phyloP scores from a whole-genome alignment of 2,797 vertebrate species.

The Coreius guichenoti region DNA sequence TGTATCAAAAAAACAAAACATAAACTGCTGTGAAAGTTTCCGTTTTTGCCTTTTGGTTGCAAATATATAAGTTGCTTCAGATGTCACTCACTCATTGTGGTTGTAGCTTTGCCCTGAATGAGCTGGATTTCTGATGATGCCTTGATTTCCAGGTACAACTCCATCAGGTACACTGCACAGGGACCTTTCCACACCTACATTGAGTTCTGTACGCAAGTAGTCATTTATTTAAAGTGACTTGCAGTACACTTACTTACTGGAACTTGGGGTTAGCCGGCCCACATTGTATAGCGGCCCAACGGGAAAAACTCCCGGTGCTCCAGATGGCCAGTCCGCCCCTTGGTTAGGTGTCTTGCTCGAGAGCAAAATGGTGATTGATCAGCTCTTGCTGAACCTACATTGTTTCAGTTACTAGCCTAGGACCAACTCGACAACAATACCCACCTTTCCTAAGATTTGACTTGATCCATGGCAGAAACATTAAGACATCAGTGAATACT shows the following conservation, averaged over 20 bases:
- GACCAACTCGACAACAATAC: not conserved
- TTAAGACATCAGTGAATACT: constrained; percentile 84
- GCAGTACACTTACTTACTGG: not conserved
- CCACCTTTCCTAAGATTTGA: constrained; percentile 74
- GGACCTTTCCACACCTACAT: constrained; percentile 49
- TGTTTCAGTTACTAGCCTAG: not conserved
- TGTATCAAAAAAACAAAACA: constrained; percentile 59
- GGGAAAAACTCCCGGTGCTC: not conserved
- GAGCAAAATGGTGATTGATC: not conserved
- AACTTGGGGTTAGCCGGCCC: not conserved
- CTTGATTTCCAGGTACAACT: constrained; percentile 65
- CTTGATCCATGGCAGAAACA: constrained; percentile 84
- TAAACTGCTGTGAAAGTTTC: not conserved
- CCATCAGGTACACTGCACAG: constrained; percentile 76
- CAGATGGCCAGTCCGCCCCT: not conserved
- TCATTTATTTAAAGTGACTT: not conserved
- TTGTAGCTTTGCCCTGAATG: constrained; percentile 69
- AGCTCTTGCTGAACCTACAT: not conserved
- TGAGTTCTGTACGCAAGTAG: not conserved
- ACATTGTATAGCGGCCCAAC: not conserved
- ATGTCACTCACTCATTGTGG: constrained; percentile 81
- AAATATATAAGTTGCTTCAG: not conserved
- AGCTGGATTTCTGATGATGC: constrained; percentile 79
- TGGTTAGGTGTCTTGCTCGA: not conserved
- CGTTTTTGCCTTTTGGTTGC: not conserved